These are phyloP conservation scores for Excalfactoria chinensis DNA, from an alignment of 2,113 vertebrate genomes.

Conservation along the genomic window DNA sequence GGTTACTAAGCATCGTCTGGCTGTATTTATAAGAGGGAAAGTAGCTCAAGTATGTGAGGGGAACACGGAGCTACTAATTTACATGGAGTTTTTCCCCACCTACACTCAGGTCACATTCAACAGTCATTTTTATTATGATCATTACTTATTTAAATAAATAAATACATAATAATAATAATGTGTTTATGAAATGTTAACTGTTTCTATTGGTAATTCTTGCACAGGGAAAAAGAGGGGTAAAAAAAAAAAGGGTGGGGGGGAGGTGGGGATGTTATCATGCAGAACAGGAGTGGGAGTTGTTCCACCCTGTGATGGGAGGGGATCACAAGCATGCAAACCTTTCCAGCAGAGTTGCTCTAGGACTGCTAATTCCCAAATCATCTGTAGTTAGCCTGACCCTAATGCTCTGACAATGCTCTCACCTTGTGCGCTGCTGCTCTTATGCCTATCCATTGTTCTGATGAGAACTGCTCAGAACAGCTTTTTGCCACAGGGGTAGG, in stretches of 20 bases:
- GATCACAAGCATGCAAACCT: neutral
- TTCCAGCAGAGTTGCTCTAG: neutral
- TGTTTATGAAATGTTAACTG: neutral
- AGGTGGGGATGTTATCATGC: neutral
- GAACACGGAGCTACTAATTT: neutral
- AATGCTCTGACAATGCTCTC: neutral
- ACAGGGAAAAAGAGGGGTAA: rapidly evolving
- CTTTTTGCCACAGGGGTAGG: neutral
- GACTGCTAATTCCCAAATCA: neutral
- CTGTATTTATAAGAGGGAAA: neutral
- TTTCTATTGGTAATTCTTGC: neutral
- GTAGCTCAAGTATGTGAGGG: neutral
- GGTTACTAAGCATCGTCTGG: neutral
- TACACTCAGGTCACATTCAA: neutral
- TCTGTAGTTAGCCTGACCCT: neutral
- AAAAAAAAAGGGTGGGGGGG: too few relatives aligned
- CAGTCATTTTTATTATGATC: neutral
- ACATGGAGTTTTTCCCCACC: neutral
- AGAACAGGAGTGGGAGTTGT: neutral
- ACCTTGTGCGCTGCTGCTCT: neutral
- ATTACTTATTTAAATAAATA: neutral
- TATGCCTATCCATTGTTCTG: neutral
- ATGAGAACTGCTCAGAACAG: neutral
- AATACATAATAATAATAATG: neutral
- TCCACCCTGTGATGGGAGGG: neutral